phyloP scores from a whole-genome alignment of 2,888 invertebrate genomes.

The Phlogophora meticulosa region DNA sequence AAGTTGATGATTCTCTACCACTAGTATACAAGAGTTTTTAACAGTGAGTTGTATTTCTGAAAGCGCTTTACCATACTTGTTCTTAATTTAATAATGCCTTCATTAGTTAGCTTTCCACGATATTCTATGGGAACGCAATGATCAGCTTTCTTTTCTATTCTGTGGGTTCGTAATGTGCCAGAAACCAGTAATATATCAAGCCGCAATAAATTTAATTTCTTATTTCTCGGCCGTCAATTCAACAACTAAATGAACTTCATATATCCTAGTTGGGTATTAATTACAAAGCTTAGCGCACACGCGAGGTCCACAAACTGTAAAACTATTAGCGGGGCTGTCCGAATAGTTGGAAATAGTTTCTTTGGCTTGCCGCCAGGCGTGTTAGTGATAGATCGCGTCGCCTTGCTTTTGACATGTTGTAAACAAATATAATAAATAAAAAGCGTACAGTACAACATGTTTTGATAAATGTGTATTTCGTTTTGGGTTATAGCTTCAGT shows the following conservation, averaged over 20 bases:
- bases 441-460: constrained; percentile 75
- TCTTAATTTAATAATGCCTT: no score
- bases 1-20: no score
- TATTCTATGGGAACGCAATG: no score
- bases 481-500: constrained; percentile 79
- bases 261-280: constrained; percentile 79
- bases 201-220: constrained; percentile 7
- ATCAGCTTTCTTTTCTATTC: no score
- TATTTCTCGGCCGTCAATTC: constrained; percentile 41
- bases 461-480: constrained; percentile 82
- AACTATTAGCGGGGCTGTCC: constrained; percentile 85
- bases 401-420: constrained; percentile 85
- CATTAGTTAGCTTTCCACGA: no score
- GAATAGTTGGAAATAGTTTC: constrained; percentile 87
- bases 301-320: constrained; percentile 79
- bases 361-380: constrained; percentile 85
- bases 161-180: no score
- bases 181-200: neutral
- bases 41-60: no score
- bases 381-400: constrained; percentile 81
- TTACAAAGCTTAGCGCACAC: constrained; percentile 81
- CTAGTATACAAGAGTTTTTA: no score
- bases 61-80: no score
- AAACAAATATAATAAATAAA: constrained; percentile 88
- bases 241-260: constrained; percentile 69